Base-by-base conservation (phyloP, 2,797 vertebrate genomes). In the Triplophysa bombifrons region DNA sequence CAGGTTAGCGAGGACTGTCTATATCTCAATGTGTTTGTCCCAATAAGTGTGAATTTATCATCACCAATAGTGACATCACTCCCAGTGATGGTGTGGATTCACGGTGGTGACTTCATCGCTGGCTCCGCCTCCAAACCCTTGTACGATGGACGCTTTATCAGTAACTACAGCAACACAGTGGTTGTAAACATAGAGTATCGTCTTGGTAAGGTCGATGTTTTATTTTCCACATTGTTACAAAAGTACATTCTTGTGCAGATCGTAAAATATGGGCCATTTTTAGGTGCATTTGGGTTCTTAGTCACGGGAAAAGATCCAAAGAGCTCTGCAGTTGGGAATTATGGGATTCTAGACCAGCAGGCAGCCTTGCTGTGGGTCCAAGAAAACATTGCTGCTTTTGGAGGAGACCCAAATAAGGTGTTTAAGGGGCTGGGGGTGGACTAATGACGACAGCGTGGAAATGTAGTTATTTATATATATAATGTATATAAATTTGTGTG, bases 1-100 rank as follows among this genome's bases (percentile, higher is more conserved):
- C n/a, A 95, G 93, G 90, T 94, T 55, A 93, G 92, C 1, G 94
- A 95, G 84, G 91, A 95, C 89, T 95, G 94, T 50, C 90, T 95
- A 20, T 93, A 93, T 85, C 90, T 94, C 51, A 94, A 95, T 80
- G 74, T 95, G 72, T 95, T 93, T 17, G 88, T 92, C 17, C 93
- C 93, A 7, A 74, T 88, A 74, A 89, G 87, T 4, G 86, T 92
- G 72, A 84, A 91, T 85, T 83, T 93, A 55, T 85, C 83, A 19
- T 56, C 81, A 4, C 88, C 91, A 0, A 76, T 75, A 27, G 22
- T 3, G 44, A 85, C n/a, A 30, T 85, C 72, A 0, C 84, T 94
- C 25, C 94, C 94, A 0, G 92, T 94, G 67, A 90, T 95, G 92
- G 90, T 93, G 71, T 94, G 94, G 94, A 92, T 95, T 84, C 94